A percentile compares a stretch with the other conserved stretches of the same genome.
Conservation (phyloP, 2,888 invertebrate genomes). For the Drosophila siamana region DNA sequence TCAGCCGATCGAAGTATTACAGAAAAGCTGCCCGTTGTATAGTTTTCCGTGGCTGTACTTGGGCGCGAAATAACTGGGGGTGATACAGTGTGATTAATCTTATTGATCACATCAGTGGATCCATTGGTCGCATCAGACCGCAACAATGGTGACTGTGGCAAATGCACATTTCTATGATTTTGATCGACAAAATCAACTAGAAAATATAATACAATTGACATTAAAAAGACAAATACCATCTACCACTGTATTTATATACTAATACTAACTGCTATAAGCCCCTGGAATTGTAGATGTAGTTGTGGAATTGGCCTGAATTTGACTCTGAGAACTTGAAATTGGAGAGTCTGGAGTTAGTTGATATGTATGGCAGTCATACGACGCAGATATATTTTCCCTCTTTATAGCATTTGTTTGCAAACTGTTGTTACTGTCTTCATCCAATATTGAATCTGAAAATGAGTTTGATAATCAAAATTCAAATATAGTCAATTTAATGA, state of each 20-base stretch:
- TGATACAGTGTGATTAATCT: slow-evolving; percentile 82
- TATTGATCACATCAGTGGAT: slow-evolving; percentile 64
- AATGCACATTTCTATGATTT: slow-evolving; percentile 81
- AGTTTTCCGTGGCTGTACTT: slow-evolving; percentile 39
- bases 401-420: slow-evolving; percentile 88
- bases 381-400: slow-evolving; percentile 90
- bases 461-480: neutral
- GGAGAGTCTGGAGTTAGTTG: slow-evolving; percentile 87
- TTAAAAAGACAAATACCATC: neutral
- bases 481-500: neutral
- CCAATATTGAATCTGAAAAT: slow-evolving; percentile 95
- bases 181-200: slow-evolving; percentile 85
- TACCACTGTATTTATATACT: neutral
- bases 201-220: slow-evolving; percentile 3
- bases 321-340: slow-evolving; percentile 73
- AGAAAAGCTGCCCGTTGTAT: slow-evolving; percentile 76
- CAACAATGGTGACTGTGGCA: slow-evolving; percentile 82
- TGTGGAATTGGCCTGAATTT: slow-evolving; percentile 35
- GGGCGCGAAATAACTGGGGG: slow-evolving; percentile 65
- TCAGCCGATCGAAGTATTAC: slow-evolving; percentile 83
- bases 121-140: slow-evolving; percentile 70
- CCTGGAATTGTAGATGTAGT: slow-evolving; percentile 86
- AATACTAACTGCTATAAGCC: slow-evolving; percentile 91
- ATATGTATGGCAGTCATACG: slow-evolving; percentile 92
- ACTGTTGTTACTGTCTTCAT: slow-evolving; percentile 91